Evolutionary conservation across 2,797 vertebrate genomes (phyloP).

Genomic region (Carcharodon carcharias): DNA sequence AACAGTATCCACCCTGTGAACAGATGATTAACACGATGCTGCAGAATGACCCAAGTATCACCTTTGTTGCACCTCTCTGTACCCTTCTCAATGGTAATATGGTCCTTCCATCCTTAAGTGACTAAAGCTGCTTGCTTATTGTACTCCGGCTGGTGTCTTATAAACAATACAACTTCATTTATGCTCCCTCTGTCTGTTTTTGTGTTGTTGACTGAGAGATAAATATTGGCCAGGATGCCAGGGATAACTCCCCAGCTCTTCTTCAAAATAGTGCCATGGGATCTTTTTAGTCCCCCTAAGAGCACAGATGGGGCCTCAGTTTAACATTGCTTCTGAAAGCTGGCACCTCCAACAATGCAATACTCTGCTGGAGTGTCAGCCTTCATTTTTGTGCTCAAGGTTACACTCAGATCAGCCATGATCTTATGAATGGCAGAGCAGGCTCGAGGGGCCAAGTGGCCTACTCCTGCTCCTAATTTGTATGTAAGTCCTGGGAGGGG

Average conservation of each 20-base stretch:
- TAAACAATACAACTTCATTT: background rate
- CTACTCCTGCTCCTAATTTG: too few relatives aligned
- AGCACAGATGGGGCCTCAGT: background rate
- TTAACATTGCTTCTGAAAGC: background rate
- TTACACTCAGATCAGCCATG: too few relatives aligned
- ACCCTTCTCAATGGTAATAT: background rate
- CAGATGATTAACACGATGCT: background rate
- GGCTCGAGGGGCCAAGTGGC: too few relatives aligned
- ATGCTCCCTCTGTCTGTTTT: background rate
- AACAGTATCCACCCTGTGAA: background rate
- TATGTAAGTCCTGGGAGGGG: background rate
- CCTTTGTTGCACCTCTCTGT: background rate
- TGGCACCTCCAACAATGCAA: background rate
- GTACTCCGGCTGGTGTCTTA: background rate
- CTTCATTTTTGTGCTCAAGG: background rate
- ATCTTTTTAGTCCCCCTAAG: background rate
- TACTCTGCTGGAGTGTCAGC: background rate
- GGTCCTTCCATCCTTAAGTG: background rate
- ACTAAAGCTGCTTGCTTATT: background rate
- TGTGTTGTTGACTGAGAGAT: background rate
- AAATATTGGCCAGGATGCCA: background rate
- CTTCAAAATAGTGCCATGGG: background rate
- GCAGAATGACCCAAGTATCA: background rate
- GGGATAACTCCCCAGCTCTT: background rate
- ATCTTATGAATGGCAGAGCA: too few relatives aligned